phyloP scores from a whole-genome alignment of 1,140 invertebrate species.

The Heterodera schachtii region DNA sequence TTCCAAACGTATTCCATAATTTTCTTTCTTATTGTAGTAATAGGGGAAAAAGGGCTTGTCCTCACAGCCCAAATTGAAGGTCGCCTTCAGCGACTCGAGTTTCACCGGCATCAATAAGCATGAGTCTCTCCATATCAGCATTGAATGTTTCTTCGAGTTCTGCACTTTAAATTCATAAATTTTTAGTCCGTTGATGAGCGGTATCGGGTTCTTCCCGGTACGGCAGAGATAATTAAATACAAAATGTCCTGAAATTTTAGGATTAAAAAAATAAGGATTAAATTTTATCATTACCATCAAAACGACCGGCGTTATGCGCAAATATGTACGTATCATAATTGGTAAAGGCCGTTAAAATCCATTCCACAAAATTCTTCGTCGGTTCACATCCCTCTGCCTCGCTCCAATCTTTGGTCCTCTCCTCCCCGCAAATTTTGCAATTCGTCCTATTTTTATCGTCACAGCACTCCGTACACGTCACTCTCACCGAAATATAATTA shows the following conservation, averaged over 20 bases:
- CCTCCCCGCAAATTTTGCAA: not conserved
- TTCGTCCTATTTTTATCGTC: not conserved
- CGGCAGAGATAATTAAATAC: not conserved
- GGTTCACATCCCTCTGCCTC: not conserved
- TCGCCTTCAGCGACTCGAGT: not conserved
- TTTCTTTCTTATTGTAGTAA: not conserved
- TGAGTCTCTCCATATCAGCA: not conserved
- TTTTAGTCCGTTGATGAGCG: not conserved
- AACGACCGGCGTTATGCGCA: not conserved
- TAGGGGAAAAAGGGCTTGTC: not conserved
- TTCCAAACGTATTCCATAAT: not conserved
- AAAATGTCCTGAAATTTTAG: not conserved
- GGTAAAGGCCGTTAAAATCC: not conserved
- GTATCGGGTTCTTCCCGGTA: not conserved
- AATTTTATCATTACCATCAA: not conserved
- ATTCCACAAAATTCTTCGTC: not conserved
- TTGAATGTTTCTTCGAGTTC: not conserved
- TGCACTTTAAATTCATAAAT: conserved; percentile 2
- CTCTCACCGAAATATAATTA: not conserved
- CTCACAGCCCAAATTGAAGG: conserved; percentile 1
- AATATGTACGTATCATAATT: not conserved
- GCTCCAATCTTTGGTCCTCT: not conserved
- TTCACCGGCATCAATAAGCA: not conserved
- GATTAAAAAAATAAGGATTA: too few relatives aligned
- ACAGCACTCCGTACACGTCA: not conserved